These are phyloP conservation scores for Odontamblyopus rebecca DNA, from an alignment of 2,797 vertebrate genomes.

Conservation along the genomic window DNA sequence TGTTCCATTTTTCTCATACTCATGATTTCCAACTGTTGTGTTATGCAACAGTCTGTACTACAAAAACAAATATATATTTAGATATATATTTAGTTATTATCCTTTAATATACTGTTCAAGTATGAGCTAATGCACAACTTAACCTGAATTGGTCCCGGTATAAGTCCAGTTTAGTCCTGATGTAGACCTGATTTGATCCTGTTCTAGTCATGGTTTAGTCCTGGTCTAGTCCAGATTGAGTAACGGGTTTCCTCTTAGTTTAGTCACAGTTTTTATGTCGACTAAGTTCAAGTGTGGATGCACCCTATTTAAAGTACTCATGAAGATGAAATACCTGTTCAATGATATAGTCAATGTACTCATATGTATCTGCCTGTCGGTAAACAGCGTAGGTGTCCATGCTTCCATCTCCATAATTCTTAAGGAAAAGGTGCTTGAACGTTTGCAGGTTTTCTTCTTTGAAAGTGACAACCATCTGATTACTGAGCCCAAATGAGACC, in stretches of 20 bases:
- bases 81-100: neutral
- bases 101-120: too few species aligned
- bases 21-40: conserved; percentile 89
- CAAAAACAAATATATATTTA: conserved; percentile 7
- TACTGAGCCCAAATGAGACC: conserved; percentile 93
- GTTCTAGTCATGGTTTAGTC: too few species aligned
- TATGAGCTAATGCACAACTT: too few species aligned
- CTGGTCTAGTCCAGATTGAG: too few species aligned
- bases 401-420: conserved; percentile 81
- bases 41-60: conserved; percentile 85
- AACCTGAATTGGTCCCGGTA: too few species aligned
- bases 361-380: conserved; percentile 85
- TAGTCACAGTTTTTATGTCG: too few species aligned
- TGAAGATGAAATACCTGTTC: conserved; percentile 75
- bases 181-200: too few species aligned
- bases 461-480: conserved; percentile 97
- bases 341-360: conserved; percentile 85
- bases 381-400: conserved; percentile 86
- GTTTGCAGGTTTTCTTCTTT: conserved; percentile 93
- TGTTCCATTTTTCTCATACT: conserved; percentile 79
- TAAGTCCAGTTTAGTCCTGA: too few species aligned
- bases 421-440: conserved; percentile 93
- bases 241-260: too few species aligned
- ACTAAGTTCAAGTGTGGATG: too few species aligned
- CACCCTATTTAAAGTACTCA: too few species aligned